Conservation (phyloP, 2,888 invertebrate genomes). For the Kryphioiulus occultus region DNA sequence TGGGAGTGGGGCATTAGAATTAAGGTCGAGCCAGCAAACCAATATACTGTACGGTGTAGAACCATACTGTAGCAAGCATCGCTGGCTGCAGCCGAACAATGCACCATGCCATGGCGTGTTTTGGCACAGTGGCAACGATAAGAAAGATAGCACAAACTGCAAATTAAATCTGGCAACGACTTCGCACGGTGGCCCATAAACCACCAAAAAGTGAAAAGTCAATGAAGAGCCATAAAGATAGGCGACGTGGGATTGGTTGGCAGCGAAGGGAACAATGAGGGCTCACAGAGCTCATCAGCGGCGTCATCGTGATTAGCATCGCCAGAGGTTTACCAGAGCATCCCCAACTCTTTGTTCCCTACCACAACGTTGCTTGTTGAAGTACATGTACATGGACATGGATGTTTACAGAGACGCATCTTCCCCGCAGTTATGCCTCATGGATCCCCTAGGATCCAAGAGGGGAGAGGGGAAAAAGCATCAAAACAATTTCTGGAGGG, state of each 20-base stretch:
- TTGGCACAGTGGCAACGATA: slow-evolving; percentile 37
- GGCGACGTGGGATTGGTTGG: not conserved
- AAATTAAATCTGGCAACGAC: slow-evolving; percentile 48
- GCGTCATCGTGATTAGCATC: slow-evolving; percentile 2
- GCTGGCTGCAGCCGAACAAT: not conserved
- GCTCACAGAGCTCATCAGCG: not conserved
- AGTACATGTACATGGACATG: not conserved
- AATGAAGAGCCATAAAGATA: slow-evolving; percentile 23
- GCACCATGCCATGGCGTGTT: not conserved
- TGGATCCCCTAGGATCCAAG: not conserved
- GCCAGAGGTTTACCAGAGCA: no score
- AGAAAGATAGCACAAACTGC: slow-evolving; percentile 43
- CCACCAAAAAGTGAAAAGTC: slow-evolving; percentile 23
- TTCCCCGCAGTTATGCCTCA: not conserved
- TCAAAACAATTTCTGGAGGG: not conserved
- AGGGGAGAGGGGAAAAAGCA: not conserved
- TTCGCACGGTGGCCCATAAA: slow-evolving; percentile 6
- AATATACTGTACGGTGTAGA: no score
- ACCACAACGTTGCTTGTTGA: not conserved
- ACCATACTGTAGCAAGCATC: not conserved
- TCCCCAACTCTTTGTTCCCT: not conserved
- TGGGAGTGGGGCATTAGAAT: not conserved
- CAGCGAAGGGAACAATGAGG: slow-evolving; percentile 9
- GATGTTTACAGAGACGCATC: not conserved
- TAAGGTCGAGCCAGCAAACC: not conserved